phyloP scores from a whole-genome alignment of 2,888 invertebrate genomes.

The Thera britannica region DNA sequence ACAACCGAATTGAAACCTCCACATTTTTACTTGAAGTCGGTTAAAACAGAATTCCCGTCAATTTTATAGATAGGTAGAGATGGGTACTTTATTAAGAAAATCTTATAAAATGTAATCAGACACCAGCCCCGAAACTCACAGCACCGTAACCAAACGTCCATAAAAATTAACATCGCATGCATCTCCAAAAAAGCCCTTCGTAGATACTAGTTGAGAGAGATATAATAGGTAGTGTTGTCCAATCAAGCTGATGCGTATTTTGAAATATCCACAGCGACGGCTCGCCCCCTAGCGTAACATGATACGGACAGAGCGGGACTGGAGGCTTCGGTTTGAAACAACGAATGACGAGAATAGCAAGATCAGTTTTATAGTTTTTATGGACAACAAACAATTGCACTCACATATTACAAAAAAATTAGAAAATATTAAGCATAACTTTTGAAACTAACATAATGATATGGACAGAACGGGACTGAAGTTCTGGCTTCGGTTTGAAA shows the following conservation, averaged over 20 bases:
- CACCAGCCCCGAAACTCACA: constrained; percentile 11
- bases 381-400: no score
- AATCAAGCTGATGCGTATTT: constrained; percentile 29
- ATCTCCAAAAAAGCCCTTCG: constrained; percentile 18
- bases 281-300: constrained; percentile 34
- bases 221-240: constrained; percentile 27
- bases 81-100: neutral
- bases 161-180: constrained; percentile 42
- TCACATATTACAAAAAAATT: no score
- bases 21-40: no score
- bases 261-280: constrained; percentile 37
- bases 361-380: no score
- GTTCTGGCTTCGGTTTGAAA: neutral
- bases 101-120: constrained; percentile 14
- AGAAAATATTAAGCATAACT: no score
- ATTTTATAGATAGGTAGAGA: no score
- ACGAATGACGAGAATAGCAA: neutral
- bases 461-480: constrained; percentile 20
- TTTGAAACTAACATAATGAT: constrained; percentile 1
- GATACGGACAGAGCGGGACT: constrained; percentile 25
- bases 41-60: no score
- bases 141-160: constrained; percentile 32
- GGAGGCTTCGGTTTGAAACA: constrained; percentile 5
- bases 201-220: constrained; percentile 20
- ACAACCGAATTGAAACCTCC: no score